Conservation (phyloP, 2,888 invertebrate genomes). For the Drosophila kambysellisi region DNA sequence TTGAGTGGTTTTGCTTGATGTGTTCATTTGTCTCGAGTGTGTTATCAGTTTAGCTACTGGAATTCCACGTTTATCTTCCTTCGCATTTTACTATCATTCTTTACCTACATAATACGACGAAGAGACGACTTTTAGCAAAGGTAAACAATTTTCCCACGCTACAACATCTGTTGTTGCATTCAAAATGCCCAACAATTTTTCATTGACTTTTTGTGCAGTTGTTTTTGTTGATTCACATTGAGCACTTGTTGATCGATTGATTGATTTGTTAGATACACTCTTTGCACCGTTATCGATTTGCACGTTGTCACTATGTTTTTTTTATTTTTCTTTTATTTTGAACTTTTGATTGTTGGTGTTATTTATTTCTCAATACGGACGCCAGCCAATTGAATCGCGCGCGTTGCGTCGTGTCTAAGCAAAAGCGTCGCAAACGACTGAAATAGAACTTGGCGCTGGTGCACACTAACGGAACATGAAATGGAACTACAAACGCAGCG, state of each 20-base stretch:
- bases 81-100: slow-evolving; percentile 31
- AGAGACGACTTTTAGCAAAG: slow-evolving; percentile 20
- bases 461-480: slow-evolving; percentile 48
- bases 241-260: slow-evolving; percentile 40
- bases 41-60: slow-evolving; percentile 47
- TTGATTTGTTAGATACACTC: slow-evolving; percentile 29
- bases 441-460: slow-evolving; percentile 56
- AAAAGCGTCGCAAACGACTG: slow-evolving; percentile 72
- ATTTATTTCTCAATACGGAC: slow-evolving; percentile 25
- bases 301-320: slow-evolving; percentile 4
- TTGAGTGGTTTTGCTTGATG: not conserved
- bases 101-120: slow-evolving; percentile 15
- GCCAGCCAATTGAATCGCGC: slow-evolving; percentile 25
- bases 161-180: slow-evolving; percentile 47
- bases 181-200: slow-evolving; percentile 49
- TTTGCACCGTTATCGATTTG: slow-evolving; percentile 28
- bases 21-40: not conserved
- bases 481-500: slow-evolving; percentile 55
- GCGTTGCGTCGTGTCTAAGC: slow-evolving; percentile 47
- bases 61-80: slow-evolving; percentile 45
- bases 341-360: slow-evolving; percentile 55
- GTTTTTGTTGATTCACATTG: slow-evolving; percentile 30
- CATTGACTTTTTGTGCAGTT: slow-evolving; percentile 57
- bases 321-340: slow-evolving; percentile 8
- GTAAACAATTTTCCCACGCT: slow-evolving; percentile 76